phyloP scores from a whole-genome alignment of 2,797 vertebrate species.

The Coilia nasus region DNA sequence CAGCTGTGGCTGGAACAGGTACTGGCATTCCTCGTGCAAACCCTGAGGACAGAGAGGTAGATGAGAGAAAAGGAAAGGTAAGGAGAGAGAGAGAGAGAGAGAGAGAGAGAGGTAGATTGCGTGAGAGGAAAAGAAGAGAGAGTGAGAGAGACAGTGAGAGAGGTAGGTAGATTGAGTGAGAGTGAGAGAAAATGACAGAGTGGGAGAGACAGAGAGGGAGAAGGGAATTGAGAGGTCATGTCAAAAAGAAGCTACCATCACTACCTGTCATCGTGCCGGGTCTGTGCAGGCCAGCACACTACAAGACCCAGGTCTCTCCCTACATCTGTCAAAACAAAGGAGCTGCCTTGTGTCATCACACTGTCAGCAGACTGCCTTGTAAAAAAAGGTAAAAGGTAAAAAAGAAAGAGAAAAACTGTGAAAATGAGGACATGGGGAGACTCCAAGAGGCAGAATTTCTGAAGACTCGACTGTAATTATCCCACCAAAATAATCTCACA shows the following conservation, averaged over 20 bases:
- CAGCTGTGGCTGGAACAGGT: constrained; percentile 97
- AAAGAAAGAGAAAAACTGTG: neutral
- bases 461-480: neutral
- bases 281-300: neutral
- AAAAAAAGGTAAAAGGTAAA: neutral
- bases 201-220: neutral
- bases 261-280: neutral
- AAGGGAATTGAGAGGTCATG: constrained; percentile 8
- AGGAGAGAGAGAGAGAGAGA: too few species aligned
- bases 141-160: too few species aligned
- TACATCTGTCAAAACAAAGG: constrained; percentile 20
- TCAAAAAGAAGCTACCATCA: constrained; percentile 22
- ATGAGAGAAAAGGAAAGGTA: neutral
- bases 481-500: neutral
- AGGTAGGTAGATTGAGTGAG: too few species aligned
- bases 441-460: neutral
- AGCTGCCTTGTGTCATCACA: constrained; percentile 2
- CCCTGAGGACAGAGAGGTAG: constrained; percentile 76
- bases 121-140: too few species aligned
- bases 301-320: constrained; percentile 21
- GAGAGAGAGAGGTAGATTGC: too few species aligned
- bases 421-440: neutral
- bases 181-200: neutral
- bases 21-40: constrained; percentile 97
- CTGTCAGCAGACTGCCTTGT: constrained; percentile 11